Evolutionary conservation across 2,113 vertebrate species (phyloP), one percentile per base, ranked within the genome.

Genomic region (Amblyornis subalaris): DNA sequence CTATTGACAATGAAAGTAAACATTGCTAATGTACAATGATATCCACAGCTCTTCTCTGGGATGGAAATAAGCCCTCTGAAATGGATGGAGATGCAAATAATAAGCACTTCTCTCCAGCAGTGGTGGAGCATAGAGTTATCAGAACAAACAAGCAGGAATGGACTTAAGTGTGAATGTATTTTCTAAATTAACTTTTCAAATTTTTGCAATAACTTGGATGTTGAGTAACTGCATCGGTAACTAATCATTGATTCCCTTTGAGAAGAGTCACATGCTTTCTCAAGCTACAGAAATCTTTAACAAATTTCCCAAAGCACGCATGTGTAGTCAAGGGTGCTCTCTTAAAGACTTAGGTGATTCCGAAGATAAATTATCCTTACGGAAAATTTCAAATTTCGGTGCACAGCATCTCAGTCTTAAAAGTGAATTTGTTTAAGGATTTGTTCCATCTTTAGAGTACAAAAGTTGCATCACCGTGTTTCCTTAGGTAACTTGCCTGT

Each of bases 31-130:
- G 81, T n/a, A 21, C 61, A 78, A 44, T 61, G 69, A 25, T 17
- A 83, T 38, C 3, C 3, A 29, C 13, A 42, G 47, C n/a, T 91
- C 48, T 51, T 58, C 70, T 45, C 53, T 77, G 72, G 44, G 29
- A 81, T 83, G 88, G 79, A 91, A 93, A 89, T 88, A 36, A 89
- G 89, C 29, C 42, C 53, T 36, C 9, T 72, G 45, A 85, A 89
- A 65, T 29, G 66, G 65, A 53, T 36, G 16, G 70, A 57, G 64
- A 96, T 96, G 91, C 92, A 97, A 96, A 96, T 96, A 65, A 35
- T 51, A 60, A 55, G 33, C 36, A 73, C 36, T 92, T 70, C 42
- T 67, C 33, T 57, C 55, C 18, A 57, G 35, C 28, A 75, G 38
- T 9, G 45, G 50, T 33, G 40, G 40, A 47, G 22, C 69, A 48